Conservation (phyloP, 2,797 vertebrate genomes). For the Pantherophis vulpinus region DNA sequence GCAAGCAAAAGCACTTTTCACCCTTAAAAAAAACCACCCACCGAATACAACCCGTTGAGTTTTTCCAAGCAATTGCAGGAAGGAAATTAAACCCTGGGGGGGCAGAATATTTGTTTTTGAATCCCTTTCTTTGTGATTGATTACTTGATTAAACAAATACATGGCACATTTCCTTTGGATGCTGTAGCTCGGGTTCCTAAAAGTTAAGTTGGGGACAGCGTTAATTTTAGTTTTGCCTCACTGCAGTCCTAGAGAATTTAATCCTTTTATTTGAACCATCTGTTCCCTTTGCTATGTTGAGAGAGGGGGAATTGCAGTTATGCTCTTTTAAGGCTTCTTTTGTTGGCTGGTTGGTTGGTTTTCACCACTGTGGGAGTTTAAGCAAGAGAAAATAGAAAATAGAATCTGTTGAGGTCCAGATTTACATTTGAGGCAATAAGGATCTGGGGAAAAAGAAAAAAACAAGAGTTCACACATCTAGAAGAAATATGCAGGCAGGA, state of each 20-base stretch:
- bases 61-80: not conserved
- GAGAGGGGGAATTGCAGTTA: not conserved
- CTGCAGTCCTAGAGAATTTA: not conserved
- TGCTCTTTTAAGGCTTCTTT: not conserved
- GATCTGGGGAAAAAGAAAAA: not conserved
- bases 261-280: conserved; percentile 18
- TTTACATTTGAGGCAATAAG: not conserved
- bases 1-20: not conserved
- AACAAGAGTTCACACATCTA: not conserved
- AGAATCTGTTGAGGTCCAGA: not conserved
- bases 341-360: not conserved
- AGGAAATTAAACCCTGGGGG: not conserved
- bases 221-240: conserved; percentile 16
- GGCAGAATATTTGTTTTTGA: not conserved
- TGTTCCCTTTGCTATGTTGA: conserved; percentile 2
- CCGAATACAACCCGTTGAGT: not conserved
- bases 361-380: not conserved
- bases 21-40: not conserved
- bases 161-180: not conserved
- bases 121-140: not conserved
- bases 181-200: not conserved
- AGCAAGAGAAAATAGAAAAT: conserved; percentile 13
- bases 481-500: not conserved
- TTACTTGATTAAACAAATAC: not conserved
- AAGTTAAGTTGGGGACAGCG: conserved; percentile 11